Percentiles rank a stretch among this genome's conserved stretches.
phyloP scores from a whole-genome alignment of 1,140 invertebrate genomes.

The Hycleus cichorii region DNA sequence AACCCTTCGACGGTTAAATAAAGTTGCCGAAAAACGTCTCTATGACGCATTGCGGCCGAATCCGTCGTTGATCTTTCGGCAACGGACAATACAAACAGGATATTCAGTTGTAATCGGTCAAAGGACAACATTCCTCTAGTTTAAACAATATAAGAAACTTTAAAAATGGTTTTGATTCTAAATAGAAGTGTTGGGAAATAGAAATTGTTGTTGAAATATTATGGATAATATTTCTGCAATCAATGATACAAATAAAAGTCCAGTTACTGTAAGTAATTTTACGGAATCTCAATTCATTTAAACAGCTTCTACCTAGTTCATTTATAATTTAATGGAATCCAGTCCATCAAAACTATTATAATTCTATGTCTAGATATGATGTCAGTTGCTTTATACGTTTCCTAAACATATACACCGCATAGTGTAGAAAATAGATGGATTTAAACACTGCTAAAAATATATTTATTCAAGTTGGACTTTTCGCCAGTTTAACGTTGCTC shows the following conservation, averaged over 20 bases:
- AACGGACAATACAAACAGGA: slow-evolving; percentile 3
- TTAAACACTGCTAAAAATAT: slow-evolving; percentile 28
- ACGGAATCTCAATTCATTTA: no score
- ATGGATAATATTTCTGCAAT: slow-evolving; percentile 7
- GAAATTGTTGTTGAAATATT: no score
- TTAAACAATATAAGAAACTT: not conserved
- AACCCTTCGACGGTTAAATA: not conserved
- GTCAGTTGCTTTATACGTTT: not conserved
- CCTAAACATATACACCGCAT: slow-evolving; percentile 1
- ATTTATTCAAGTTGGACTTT: slow-evolving; percentile 14
- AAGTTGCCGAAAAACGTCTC: slow-evolving; percentile 6
- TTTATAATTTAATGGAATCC: no score
- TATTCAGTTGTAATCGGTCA: slow-evolving; percentile 1
- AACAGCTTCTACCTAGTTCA: no score
- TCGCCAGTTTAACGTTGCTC: slow-evolving; percentile 25
- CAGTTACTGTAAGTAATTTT: slow-evolving; percentile 15
- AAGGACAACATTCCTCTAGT: not conserved
- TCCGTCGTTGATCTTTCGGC: slow-evolving; percentile 11
- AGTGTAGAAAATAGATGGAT: slow-evolving; percentile 23
- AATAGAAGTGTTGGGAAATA: no score
- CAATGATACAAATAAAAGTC: slow-evolving; percentile 16
- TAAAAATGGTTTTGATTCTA: no score
- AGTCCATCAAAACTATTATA: no score
- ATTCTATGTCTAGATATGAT: slow-evolving; percentile 5
- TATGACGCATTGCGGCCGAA: slow-evolving; percentile 10